Base-by-base conservation (phyloP, 2,888 invertebrate genomes). In the Ischnura elegans region DNA sequence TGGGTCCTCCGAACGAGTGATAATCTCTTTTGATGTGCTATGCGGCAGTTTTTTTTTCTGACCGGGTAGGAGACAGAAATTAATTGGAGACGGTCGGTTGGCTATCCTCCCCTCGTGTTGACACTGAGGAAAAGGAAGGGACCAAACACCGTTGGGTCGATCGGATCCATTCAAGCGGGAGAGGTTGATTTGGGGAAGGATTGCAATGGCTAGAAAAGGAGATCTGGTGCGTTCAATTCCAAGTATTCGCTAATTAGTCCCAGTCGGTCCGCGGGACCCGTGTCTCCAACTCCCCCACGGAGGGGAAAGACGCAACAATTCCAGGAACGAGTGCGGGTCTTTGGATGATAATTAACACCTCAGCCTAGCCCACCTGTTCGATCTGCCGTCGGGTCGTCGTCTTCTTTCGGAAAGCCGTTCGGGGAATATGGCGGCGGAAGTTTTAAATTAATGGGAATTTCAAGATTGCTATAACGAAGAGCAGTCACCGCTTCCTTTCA, bases 281-380 rank as follows among this genome's bases (percentile, higher is more conserved):
- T 36, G 76, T 76, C 29, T 51, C 76, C 66, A 42, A 42, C 36
- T 61, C 61, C 90, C 61, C 19, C 3, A 13, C 51, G 2, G 13
- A 2, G 13, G 3, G 61, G 61, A 76, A 13, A 76, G 36, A n/a
- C n/a, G n/a, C 25, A 21, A n/a, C 25, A 61, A 61, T 90, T 90
- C 90, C 90, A 3, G 45, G 90, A 90, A 90, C 13, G 36, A 51
- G 87, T 25, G 51, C 87, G 87, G 87, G 51, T 55, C n/a, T n/a
- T n/a, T 42, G 90, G 90, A 51, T 43, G 90, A 90, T 90, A 90
- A 90, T 90, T 90, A 90, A 90, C 90, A 90, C 90, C 61, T 90
- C 90, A 61, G n/a, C 36, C 76, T 25, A 55, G 90, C 61, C 90
- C 90, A 90, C 90, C 90, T 90, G 90, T n/a, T 55, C 90, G 6